Evolutionary conservation across 2,113 vertebrate species (phyloP), one percentile per base, ranked within the genome.

Genomic region (Pseudolaguvia tuberculata): DNA sequence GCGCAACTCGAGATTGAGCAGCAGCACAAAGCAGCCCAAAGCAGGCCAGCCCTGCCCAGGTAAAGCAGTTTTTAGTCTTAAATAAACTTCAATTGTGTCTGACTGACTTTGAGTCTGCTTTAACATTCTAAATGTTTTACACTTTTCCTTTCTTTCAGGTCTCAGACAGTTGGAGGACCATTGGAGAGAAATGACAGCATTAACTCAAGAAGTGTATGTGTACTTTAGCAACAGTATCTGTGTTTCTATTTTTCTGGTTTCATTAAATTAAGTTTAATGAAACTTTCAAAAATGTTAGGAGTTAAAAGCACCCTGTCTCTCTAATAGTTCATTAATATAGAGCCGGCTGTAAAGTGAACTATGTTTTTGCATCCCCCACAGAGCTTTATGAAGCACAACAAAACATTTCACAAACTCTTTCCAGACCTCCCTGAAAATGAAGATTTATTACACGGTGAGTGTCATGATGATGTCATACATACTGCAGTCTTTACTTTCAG

Each of bases 331-430:
- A 35, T 35, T 3, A 3, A 6, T 35, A 6, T 35, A 35, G 6
- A 35, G 31, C 31, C 6, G 31, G 31, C 31, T 42, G 4, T 42
- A 42, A 42, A 42, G 39, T 42, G 1, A 35, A 35, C 6, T 4
- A 35, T n/a, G 3, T 35, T 35, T 35, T 4, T 35, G 6, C 6
- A 35, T 35, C 65, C 2, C 29, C 29, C 25, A 18, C 77, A 91
- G 90, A 91, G 89, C 82, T 92, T 91, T 52, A 87, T 79, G 72
- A 94, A 94, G 79, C 88, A 82, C 62, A 83, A 88, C 63, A 83
- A 87, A 61, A 87, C 91, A 83, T 95, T 94, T 87, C 90, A 89
- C 86, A 93, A 90, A 50, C 87, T 91, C 75, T 96, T 95, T 17
- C 86, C 88, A 73, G 89, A 91, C 70, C 82, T 96, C 25, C 83